phyloP scores from a whole-genome alignment of 2,113 vertebrate species.

The Casuarius casuarius region DNA sequence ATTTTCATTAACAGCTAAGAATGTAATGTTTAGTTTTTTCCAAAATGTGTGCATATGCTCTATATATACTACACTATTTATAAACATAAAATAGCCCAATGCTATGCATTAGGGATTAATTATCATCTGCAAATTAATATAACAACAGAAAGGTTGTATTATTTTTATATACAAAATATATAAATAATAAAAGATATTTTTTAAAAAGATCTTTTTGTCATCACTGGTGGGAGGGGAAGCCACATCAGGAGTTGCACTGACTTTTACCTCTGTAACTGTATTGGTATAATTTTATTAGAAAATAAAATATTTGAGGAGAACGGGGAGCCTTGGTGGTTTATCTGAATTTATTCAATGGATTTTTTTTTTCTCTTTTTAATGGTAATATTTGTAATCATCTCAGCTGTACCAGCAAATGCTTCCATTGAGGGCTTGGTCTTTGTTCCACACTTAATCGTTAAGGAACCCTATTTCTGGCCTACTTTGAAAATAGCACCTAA shows the following conservation, averaged over 20 bases:
- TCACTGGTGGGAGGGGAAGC: too few species aligned
- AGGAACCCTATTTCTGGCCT: not conserved
- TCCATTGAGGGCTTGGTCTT: not conserved
- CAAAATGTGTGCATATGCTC: not conserved
- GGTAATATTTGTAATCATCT: not conserved
- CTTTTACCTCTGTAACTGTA: not conserved
- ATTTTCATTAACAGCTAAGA: not conserved
- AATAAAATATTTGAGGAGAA: not conserved
- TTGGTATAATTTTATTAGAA: not conserved
- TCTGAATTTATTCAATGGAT: not conserved
- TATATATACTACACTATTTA: too few species aligned
- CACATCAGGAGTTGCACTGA: too few species aligned
- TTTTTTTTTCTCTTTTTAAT: too few species aligned
- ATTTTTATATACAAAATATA: not conserved
- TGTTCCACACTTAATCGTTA: not conserved
- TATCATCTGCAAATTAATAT: not conserved
- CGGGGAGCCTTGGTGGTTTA: rapidly evolving
- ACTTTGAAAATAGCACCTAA: not conserved
- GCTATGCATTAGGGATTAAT: not conserved
- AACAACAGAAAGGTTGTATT: not conserved
- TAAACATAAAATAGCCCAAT: too few species aligned
- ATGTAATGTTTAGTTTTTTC: not conserved
- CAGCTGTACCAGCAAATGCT: too few species aligned
- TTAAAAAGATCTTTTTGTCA: not conserved
- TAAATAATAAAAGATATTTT: not conserved